phyloP scores from a whole-genome alignment of 2,113 vertebrate species.

The Nibea albiflora region DNA sequence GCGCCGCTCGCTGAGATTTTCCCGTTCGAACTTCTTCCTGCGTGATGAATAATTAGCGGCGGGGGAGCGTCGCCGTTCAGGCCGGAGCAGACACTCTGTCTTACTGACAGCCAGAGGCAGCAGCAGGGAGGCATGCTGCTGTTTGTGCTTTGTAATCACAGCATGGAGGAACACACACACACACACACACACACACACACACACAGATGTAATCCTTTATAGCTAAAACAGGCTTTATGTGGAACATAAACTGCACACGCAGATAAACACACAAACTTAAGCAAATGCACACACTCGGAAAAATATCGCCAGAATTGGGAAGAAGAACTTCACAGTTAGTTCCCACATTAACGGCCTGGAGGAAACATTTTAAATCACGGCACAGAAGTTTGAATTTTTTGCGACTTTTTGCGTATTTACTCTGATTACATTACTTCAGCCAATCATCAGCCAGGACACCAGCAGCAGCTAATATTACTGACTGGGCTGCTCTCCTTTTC shows the following conservation, averaged over 20 bases:
- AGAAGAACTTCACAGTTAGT: too few relatives aligned
- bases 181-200: conserved; percentile 20
- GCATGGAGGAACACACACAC: conserved; percentile 50
- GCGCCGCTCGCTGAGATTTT: background rate
- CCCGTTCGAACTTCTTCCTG: conserved; percentile 39
- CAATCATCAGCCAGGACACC: too few relatives aligned
- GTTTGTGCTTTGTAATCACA: conserved; percentile 69
- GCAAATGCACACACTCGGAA: background rate
- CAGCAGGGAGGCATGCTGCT: conserved; percentile 34
- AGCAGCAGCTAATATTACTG: too few relatives aligned
- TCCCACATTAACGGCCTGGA: too few relatives aligned
- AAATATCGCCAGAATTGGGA: background rate
- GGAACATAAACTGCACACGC: background rate
- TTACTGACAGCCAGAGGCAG: conserved; percentile 54
- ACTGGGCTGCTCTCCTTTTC: too few relatives aligned
- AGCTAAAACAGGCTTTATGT: background rate
- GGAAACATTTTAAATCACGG: too few relatives aligned
- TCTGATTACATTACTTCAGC: too few relatives aligned
- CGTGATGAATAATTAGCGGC: conserved; percentile 56
- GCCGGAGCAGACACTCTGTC: conserved; percentile 47
- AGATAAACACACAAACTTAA: background rate
- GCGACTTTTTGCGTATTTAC: too few relatives aligned
- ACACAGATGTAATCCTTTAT: background rate
- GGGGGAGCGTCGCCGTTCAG: conserved; percentile 38
- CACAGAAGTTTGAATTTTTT: too few relatives aligned